Percentiles rank a stretch among this genome's conserved stretches.
phyloP scores from a whole-genome alignment of 2,888 invertebrate species.

The Rhorus exstirpatorius region DNA sequence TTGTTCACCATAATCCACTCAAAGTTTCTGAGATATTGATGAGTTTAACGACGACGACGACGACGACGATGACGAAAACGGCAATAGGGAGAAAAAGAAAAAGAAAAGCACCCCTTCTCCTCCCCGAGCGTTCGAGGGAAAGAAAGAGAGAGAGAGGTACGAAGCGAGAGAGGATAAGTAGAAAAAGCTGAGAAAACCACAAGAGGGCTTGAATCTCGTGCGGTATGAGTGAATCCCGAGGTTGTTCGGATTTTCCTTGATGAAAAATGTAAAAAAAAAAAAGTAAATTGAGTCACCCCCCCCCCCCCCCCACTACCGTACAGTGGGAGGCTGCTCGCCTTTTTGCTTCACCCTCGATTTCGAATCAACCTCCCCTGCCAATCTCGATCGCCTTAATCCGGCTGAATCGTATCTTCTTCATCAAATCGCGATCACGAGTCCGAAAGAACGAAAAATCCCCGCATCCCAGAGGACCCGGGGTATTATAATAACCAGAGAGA shows the following conservation, averaged over 20 bases:
- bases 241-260: slow-evolving; percentile 62
- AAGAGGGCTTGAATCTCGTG: slow-evolving; percentile 25
- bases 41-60: slow-evolving; percentile 54
- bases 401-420: slow-evolving; percentile 68
- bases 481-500: slow-evolving; percentile 47
- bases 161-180: slow-evolving; percentile 9
- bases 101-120: slow-evolving; percentile 31
- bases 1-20: slow-evolving; percentile 63
- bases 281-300: slow-evolving; percentile 53
- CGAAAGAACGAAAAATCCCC: slow-evolving; percentile 58
- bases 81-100: slow-evolving; percentile 36
- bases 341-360: slow-evolving; percentile 40
- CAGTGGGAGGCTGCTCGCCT: slow-evolving; percentile 8
- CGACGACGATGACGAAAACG: slow-evolving; percentile 39
- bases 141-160: slow-evolving; percentile 7
- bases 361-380: slow-evolving; percentile 25
- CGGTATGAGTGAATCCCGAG: slow-evolving; percentile 38
- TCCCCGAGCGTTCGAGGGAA: slow-evolving; percentile 25
- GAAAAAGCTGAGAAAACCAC: slow-evolving; percentile 54
- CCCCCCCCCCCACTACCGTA: neutral
- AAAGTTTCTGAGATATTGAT: slow-evolving; percentile 66
- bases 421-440: slow-evolving; percentile 65
- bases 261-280: slow-evolving; percentile 63
- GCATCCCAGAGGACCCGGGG: slow-evolving; percentile 28
- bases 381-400: slow-evolving; percentile 67